A percentile compares a stretch with the other conserved stretches of the same genome.
These are phyloP conservation scores for Dendrolimus punctatus DNA, from an alignment of 1,140 invertebrate species.

Conservation along the genomic window DNA sequence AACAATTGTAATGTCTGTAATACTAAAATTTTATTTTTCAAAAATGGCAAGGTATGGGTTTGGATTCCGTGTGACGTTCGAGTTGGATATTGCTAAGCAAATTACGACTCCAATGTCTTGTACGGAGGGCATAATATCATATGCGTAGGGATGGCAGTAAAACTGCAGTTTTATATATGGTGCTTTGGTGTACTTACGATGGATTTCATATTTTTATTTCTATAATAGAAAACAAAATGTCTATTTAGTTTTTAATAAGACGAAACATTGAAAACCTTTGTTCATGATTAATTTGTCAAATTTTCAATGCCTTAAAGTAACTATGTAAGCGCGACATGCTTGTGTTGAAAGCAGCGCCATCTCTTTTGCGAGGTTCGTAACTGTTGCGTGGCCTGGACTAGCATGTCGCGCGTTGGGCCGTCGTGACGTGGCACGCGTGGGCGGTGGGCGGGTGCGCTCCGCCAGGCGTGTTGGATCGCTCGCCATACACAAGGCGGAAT, in stretches of 20 bases:
- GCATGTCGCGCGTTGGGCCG: constrained; percentile 22
- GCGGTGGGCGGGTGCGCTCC: background rate
- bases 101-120: constrained; percentile 12
- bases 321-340: constrained; percentile 23
- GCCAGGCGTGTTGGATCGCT: constrained; percentile 18
- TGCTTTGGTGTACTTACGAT: constrained; percentile 66
- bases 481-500: constrained; percentile 67
- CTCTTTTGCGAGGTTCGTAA: background rate
- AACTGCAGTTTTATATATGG: constrained; percentile 48
- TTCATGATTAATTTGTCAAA: constrained; percentile 24
- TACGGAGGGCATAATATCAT: constrained; percentile 26
- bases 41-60: constrained; percentile 12
- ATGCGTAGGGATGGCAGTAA: constrained; percentile 45
- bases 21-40: constrained; percentile 25
- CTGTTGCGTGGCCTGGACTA: constrained; percentile 6
- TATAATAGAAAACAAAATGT: constrained; percentile 35
- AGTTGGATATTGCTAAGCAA: constrained; percentile 12
- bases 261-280: constrained; percentile 16
- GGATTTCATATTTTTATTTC: constrained; percentile 47
- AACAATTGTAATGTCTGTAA: constrained; percentile 16
- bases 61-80: constrained; percentile 11
- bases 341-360: background rate
- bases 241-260: constrained; percentile 55
- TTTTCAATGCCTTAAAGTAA: constrained; percentile 23
- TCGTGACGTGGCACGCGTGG: constrained; percentile 15